These are phyloP conservation scores for Solen grandis DNA, from an alignment of 1,140 invertebrate genomes.

Conservation along the genomic window DNA sequence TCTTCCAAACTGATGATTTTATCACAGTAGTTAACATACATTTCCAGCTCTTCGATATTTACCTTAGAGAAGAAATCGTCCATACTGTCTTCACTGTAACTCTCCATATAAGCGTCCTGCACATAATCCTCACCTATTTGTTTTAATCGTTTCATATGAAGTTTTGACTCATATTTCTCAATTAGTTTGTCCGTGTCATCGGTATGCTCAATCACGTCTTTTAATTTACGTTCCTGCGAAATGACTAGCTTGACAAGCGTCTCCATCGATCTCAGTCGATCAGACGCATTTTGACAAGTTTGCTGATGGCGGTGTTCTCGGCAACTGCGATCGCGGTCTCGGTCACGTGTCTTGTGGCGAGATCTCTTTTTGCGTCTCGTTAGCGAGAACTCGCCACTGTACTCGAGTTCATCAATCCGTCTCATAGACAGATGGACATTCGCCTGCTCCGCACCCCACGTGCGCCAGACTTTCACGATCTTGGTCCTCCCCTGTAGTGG, in stretches of 20 bases:
- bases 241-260: conserved; percentile 88
- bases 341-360: conserved; percentile 64
- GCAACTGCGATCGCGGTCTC: conserved; percentile 64
- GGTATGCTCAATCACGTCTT: conserved; percentile 85
- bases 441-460: conserved; percentile 88
- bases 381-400: conserved; percentile 68
- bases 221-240: conserved; percentile 90
- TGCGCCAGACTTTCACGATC: conserved; percentile 88
- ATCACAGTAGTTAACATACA: conserved; percentile 86
- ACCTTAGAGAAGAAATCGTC: conserved; percentile 66
- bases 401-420: conserved; percentile 72
- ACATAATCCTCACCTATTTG: conserved; percentile 91
- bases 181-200: conserved; percentile 90
- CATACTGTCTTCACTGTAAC: conserved; percentile 78
- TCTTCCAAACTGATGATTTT: conserved; percentile 88
- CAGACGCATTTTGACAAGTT: conserved; percentile 51
- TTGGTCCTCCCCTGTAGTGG: conserved; percentile 86
- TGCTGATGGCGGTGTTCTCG: conserved; percentile 44
- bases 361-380: conserved; percentile 63
- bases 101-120: conserved; percentile 88
- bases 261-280: conserved; percentile 81
- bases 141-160: conserved; percentile 86
- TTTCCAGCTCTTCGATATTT: conserved; percentile 64
- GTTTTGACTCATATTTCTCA: conserved; percentile 88
- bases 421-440: conserved; percentile 84